Evolutionary conservation across 2,113 vertebrate genomes (phyloP).

Genomic region (Empidonax alnorum): DNA sequence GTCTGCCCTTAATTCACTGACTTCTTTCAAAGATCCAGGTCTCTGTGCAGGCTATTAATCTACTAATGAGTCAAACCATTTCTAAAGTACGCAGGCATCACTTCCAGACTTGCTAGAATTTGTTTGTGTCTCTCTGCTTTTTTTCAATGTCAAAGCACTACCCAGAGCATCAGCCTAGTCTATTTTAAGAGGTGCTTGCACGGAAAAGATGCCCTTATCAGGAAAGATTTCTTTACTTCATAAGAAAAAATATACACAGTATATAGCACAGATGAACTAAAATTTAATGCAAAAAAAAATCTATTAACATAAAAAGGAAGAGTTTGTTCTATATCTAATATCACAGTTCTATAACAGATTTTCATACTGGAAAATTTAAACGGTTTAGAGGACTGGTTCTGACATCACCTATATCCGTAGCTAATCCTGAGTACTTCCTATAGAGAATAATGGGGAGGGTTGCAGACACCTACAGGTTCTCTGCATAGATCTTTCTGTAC

Average conservation of each 20-base stretch:
- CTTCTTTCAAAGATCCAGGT: conserved; percentile 5
- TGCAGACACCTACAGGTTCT: neutral
- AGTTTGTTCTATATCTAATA: neutral
- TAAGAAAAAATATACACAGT: neutral
- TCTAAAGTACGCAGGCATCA: conserved; percentile 5
- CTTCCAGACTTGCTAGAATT: conserved; percentile 14
- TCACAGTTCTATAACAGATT: neutral
- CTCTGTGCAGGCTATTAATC: conserved; percentile 17
- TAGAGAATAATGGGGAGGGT: neutral
- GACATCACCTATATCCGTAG: neutral
- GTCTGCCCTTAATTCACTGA: conserved; percentile 3
- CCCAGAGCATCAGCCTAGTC: neutral
- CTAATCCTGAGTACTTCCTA: neutral
- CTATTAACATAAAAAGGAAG: neutral
- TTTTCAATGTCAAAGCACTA: conserved; percentile 28
- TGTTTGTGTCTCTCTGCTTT: conserved; percentile 28
- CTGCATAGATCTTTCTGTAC: neutral
- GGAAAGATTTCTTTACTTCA: neutral
- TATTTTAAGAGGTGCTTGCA: conserved; percentile 46
- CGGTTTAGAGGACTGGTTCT: neutral
- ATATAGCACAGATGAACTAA: neutral
- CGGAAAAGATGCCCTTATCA: conserved; percentile 7
- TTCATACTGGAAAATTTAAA: neutral
- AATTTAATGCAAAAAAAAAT: neutral
- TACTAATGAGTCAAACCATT: conserved; percentile 7